Evolutionary conservation across 2,888 invertebrate genomes (phyloP).

Genomic region (Idaea biselata): DNA sequence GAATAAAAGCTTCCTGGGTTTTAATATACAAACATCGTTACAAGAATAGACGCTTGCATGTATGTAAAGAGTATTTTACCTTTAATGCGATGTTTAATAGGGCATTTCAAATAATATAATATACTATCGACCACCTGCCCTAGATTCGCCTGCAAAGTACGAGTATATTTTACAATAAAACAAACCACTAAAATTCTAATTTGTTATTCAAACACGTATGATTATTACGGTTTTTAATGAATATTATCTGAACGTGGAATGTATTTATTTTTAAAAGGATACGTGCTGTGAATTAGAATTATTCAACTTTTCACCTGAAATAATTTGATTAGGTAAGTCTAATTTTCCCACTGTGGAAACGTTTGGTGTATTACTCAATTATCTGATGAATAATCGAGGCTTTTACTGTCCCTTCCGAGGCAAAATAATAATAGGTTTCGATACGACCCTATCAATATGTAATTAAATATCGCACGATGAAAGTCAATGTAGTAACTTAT

Average conservation of each 20-base stretch:
- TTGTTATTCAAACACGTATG: not conserved
- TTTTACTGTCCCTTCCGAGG: not conserved
- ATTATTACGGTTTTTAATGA: slow-evolving; percentile 4
- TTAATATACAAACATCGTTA: not conserved
- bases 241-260: slow-evolving; percentile 1
- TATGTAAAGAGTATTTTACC: not conserved
- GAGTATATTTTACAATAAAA: not conserved
- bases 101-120: not conserved
- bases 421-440: too few relatives aligned
- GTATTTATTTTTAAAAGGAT: not conserved
- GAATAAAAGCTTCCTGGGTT: not conserved
- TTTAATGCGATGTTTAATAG: not conserved
- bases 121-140: slow-evolving; percentile 19
- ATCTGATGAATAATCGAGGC: not conserved
- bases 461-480: not conserved
- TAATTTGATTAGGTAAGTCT: not conserved
- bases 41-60: not conserved
- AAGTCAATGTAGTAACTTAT: not conserved
- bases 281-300: not conserved
- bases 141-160: slow-evolving; percentile 11
- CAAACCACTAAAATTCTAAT: not conserved
- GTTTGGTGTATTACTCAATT: not conserved
- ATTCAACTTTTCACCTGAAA: not conserved
- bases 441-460: not conserved
- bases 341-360: not conserved